Conservation (phyloP, 2,113 vertebrate species). For the Eubucco bourcierii region DNA sequence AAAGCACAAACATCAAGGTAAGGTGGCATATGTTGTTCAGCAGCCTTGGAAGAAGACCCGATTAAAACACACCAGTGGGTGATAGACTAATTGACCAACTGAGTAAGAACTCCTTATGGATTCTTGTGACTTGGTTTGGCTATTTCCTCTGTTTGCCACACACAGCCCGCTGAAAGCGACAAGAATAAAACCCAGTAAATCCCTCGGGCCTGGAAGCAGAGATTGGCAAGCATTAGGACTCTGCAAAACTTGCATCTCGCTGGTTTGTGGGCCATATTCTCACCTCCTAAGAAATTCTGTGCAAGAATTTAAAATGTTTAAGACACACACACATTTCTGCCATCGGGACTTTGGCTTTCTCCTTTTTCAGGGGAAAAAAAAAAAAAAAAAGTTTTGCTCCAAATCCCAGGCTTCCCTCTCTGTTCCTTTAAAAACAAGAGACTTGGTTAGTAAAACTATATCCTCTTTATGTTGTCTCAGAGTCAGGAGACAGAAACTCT, state of each 20-base stretch:
- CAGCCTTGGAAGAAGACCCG: not conserved
- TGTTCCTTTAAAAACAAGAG: not conserved
- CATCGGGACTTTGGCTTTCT: not conserved
- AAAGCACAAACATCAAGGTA: not conserved
- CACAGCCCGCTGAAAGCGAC: not conserved
- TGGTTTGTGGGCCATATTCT: not conserved
- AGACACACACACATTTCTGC: not conserved
- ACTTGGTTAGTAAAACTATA: not conserved
- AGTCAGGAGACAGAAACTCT: constrained; percentile 2
- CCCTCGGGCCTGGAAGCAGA: not conserved
- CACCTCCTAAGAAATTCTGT: not conserved
- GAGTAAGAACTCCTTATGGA: not conserved
- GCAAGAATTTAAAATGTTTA: constrained; percentile 16
- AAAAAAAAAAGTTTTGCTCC: not conserved
- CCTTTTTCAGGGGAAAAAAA: not conserved
- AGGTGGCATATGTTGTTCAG: not conserved
- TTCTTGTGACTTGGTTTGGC: not conserved
- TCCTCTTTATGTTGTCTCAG: not conserved
- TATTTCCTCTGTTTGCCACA: not conserved
- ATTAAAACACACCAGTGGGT: not conserved
- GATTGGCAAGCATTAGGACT: not conserved
- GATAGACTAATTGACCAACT: not conserved
- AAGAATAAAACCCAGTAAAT: not conserved
- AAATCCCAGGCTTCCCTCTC: constrained; percentile 9
- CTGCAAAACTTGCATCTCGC: not conserved